These are phyloP conservation scores for Trematocara nigrifrons DNA, from an alignment of 2,113 vertebrate species.

Conservation along the genomic window DNA sequence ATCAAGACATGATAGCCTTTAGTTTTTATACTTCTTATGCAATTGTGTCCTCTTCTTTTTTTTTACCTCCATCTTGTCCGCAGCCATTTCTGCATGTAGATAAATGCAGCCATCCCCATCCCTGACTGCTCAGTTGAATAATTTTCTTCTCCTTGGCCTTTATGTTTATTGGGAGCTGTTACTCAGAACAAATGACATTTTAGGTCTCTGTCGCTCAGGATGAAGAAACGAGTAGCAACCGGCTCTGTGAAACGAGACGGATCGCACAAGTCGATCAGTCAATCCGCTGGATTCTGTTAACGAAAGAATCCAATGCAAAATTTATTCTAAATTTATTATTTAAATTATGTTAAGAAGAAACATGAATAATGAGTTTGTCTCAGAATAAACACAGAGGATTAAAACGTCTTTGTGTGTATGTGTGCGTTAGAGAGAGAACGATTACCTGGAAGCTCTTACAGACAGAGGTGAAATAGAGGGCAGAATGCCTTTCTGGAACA, in stretches of 20 bases:
- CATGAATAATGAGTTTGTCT: background rate
- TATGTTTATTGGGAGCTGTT: background rate
- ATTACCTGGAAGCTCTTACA: background rate
- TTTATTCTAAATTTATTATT: background rate
- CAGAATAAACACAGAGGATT: background rate
- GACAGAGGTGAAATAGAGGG: slow-evolving; percentile 10
- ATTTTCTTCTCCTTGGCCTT: background rate
- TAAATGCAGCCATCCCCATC: background rate
- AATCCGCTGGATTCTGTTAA: background rate
- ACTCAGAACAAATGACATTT: slow-evolving; percentile 8
- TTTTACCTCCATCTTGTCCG: background rate
- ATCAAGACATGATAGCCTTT: background rate
- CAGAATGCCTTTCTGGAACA: background rate
- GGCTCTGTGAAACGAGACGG: background rate
- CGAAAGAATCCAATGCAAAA: background rate
- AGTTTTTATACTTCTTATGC: background rate
- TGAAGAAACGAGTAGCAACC: background rate
- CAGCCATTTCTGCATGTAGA: background rate
- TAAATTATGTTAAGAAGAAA: background rate
- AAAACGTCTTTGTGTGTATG: background rate
- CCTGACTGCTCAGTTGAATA: background rate
- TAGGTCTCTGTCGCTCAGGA: background rate
- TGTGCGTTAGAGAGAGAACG: background rate
- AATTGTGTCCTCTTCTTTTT: background rate
- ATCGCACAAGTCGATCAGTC: background rate